phyloP scores from a whole-genome alignment of 2,888 invertebrate species.

The Emmelina monodactyla region DNA sequence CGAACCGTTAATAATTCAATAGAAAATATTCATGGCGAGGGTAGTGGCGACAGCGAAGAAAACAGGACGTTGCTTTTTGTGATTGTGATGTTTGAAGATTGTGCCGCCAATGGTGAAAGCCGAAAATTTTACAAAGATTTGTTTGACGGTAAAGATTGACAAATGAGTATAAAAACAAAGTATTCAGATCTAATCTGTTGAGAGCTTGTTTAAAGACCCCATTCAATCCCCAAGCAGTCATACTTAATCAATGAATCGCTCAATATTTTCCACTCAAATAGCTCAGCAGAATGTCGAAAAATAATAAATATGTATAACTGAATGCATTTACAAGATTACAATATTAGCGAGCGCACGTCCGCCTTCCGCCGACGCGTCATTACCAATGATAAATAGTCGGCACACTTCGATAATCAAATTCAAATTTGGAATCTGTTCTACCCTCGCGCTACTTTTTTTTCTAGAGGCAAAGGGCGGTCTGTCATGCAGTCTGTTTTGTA shows the following conservation, averaged over 20 bases:
- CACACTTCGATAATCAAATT: conserved; percentile 67
- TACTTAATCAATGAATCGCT: conserved; percentile 43
- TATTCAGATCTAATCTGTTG: too few species aligned
- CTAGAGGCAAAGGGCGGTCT: conserved; percentile 30
- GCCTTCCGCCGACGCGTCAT: conserved; percentile 47
- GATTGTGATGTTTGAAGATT: too few species aligned
- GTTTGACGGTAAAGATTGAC: too few species aligned
- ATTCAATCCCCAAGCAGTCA: conserved; percentile 28
- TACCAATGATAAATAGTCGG: conserved; percentile 63
- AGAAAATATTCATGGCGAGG: conserved; percentile 64
- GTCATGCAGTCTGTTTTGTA: conserved; percentile 42
- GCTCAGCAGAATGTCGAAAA: conserved; percentile 30
- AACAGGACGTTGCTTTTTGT: too few species aligned
- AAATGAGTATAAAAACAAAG: too few species aligned
- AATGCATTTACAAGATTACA: conserved; percentile 63
- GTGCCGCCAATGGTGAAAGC: too few species aligned
- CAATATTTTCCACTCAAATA: conserved; percentile 56
- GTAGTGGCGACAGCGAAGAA: conserved; percentile 27
- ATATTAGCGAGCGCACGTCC: conserved; percentile 56
- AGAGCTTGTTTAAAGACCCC: too few species aligned
- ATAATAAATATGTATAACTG: conserved; percentile 54
- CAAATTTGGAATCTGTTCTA: conserved; percentile 65
- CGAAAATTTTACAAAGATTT: too few species aligned
- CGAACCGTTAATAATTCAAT: conserved; percentile 63
- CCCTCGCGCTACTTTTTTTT: conserved; percentile 37